Percentiles rank a stretch among this genome's conserved stretches.
Evolutionary conservation across 2,113 vertebrate genomes (phyloP).

Genomic region (Pampusana beccarii): DNA sequence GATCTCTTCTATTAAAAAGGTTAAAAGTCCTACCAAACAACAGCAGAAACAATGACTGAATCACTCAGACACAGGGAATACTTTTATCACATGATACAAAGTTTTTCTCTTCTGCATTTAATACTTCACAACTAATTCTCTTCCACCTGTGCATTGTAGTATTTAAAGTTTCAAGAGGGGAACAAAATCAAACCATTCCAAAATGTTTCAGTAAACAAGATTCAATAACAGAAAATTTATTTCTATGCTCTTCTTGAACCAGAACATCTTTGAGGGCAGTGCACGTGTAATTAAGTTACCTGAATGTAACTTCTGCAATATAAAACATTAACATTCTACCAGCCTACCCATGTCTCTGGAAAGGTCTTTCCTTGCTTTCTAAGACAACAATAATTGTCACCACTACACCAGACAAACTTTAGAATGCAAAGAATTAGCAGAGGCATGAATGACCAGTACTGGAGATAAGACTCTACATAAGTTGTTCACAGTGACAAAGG

Average conservation of each 20-base stretch:
- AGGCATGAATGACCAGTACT: background rate
- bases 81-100: background rate
- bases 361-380: background rate
- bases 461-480: background rate
- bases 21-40: background rate
- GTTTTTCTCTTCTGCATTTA: background rate
- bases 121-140: background rate
- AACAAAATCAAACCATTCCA: background rate
- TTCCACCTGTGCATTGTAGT: background rate
- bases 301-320: background rate
- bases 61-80: background rate
- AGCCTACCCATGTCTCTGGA: background rate
- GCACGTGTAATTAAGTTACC: background rate
- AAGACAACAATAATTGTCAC: background rate
- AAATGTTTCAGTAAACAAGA: background rate
- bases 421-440: background rate
- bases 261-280: background rate
- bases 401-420: background rate
- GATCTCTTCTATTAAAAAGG: background rate
- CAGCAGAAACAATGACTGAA: background rate
- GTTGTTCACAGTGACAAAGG: background rate
- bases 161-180: background rate
- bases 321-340: background rate
- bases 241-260: background rate
- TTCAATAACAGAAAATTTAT: background rate